These are phyloP conservation scores for Thecophora atra DNA, from an alignment of 2,888 invertebrate genomes.

Conservation along the genomic window DNA sequence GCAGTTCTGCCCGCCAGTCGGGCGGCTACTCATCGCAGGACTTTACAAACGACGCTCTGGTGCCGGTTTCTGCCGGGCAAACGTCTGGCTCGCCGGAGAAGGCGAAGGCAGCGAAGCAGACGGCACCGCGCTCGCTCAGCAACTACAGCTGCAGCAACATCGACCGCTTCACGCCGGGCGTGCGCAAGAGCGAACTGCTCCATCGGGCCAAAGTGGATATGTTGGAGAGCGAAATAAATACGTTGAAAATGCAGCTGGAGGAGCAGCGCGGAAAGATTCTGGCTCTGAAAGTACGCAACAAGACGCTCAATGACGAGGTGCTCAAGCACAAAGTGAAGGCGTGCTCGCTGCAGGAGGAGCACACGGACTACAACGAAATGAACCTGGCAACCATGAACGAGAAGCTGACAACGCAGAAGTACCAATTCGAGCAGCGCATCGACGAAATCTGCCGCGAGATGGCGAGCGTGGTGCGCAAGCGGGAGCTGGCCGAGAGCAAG, in stretches of 20 bases:
- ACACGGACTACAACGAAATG: conserved; percentile 73
- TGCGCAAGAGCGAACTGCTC: conserved; percentile 70
- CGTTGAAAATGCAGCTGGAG: conserved; percentile 69
- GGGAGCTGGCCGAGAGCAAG: conserved; percentile 50
- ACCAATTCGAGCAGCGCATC: conserved; percentile 56
- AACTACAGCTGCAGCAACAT: conserved; percentile 35
- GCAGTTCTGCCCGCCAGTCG: not conserved
- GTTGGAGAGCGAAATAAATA: conserved; percentile 70
- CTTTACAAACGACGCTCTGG: not conserved
- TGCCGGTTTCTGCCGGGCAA: not conserved
- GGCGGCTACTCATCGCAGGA: conserved; percentile 5
- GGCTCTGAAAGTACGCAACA: conserved; percentile 74
- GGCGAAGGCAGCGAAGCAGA: not conserved
- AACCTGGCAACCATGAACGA: conserved; percentile 72
- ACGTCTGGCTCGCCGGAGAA: not conserved
- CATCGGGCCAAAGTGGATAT: conserved; percentile 70
- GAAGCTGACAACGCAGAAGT: conserved; percentile 55
- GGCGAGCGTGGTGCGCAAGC: conserved; percentile 47
- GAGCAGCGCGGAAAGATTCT: conserved; percentile 73
- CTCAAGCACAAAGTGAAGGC: conserved; percentile 71
- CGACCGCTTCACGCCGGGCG: conserved; percentile 60
- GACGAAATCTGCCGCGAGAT: conserved; percentile 54
- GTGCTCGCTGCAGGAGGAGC: conserved; percentile 71
- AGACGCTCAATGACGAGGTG: conserved; percentile 75
- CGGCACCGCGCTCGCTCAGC: not conserved